Base-by-base conservation (phyloP, 2,797 vertebrate genomes). In the Hirundo rustica region DNA sequence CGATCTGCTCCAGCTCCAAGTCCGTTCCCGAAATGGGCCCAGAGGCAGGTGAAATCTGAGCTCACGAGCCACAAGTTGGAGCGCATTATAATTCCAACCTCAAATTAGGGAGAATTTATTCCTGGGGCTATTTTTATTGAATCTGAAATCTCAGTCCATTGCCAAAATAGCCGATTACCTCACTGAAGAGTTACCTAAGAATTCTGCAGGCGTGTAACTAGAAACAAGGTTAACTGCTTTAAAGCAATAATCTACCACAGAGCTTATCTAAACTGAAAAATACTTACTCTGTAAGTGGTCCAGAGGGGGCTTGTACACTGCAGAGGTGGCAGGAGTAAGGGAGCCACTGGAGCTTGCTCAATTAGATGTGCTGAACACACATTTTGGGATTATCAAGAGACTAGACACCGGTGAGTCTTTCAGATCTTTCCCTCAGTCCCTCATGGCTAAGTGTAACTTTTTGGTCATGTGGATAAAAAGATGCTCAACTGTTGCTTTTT, bases 91-190 rank as follows among this genome's bases (percentile, higher is more conserved):
- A 95, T 88, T 95, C 85, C 71, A 85, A 85, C 90, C 88, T 92
- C 95, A 93, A 85, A 94, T 95, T 72, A 96, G 75, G 84, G 84
- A 94, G 88, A 95, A 95, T 94, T 96, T 96, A 96, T 94, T 96
- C 92, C 92, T 72, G 81, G 61, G 89, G 91, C 93, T 95, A 93
- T 96, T 96, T 96, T 96, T 95, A 94, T 76, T 83, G 85, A 96
- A 82, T 88, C 48, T 40, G 91, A 94, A 94, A 95, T 91, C 92
- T 92, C 74, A 89, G 85, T 76, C 65, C 40, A 50, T 76, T 95
- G 83, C 75, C 92, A 95, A 72, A 93, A 88, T 50, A 93, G 90
- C 71, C 60, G 73, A 93, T 62, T 84, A 92, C 76, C 78, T 85
- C 90, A 93, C 82, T 82, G 80, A 62, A 83, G 5, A 1, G 66